phyloP scores from a whole-genome alignment of 2,888 invertebrate genomes.

The Lumbricus terrestris region DNA sequence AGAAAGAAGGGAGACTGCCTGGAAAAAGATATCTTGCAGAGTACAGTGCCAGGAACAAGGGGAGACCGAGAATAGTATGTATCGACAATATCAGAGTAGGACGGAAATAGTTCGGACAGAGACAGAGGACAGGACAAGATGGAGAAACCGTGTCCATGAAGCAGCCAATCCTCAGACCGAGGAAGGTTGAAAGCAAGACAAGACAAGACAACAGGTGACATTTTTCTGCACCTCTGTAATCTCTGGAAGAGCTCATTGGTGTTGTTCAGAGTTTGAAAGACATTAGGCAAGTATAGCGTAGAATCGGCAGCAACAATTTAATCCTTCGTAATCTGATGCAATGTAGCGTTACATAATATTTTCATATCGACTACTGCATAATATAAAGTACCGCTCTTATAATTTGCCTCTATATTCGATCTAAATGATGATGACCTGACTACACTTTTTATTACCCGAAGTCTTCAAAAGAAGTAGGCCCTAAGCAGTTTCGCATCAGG shows the following conservation, averaged over 20 bases:
- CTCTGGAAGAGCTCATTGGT: neutral
- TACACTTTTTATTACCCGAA: neutral
- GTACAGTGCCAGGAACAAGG: too few species aligned
- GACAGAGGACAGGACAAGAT: too few species aligned
- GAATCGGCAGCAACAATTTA: neutral
- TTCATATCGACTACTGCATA: too few species aligned
- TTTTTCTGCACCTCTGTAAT: neutral
- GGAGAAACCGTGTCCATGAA: neutral
- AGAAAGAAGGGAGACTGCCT: too few species aligned
- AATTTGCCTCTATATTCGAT: neutral
- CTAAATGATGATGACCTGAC: neutral
- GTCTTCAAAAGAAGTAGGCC: too few species aligned
- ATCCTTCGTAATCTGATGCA: too few species aligned
- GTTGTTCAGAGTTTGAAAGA: neutral
- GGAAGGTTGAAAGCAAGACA: neutral
- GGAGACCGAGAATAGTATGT: too few species aligned
- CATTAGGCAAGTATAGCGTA: neutral
- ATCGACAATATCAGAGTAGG: too few species aligned
- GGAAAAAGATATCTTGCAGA: too few species aligned
- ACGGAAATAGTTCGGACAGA: too few species aligned
- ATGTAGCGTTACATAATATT: neutral
- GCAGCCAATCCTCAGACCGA: neutral
- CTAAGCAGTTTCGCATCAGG: neutral
- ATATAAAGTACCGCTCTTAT: neutral
- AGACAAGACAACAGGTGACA: neutral